Evolutionary conservation across 2,888 invertebrate species (phyloP).

Genomic region (Latheticus oryzae): DNA sequence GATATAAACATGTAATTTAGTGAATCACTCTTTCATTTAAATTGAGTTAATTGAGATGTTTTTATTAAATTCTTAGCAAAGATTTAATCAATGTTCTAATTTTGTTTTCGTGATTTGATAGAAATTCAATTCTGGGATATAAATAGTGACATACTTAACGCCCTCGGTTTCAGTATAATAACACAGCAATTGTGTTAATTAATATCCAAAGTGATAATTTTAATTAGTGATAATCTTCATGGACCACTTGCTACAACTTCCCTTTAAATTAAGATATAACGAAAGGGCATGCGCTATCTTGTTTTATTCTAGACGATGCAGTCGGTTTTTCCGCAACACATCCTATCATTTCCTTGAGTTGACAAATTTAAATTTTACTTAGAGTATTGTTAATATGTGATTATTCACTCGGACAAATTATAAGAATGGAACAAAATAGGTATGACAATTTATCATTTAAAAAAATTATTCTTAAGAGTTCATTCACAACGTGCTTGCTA

Average conservation of each 20-base stretch:
- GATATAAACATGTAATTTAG: constrained; percentile 16
- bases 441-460: constrained; percentile 20
- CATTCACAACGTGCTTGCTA: neutral
- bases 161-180: too few species aligned
- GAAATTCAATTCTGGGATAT: too few species aligned
- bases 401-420: neutral
- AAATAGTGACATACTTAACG: too few species aligned
- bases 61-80: constrained; percentile 8
- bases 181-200: too few species aligned
- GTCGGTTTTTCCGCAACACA: constrained; percentile 38
- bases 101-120: too few species aligned
- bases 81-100: neutral
- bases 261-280: constrained; percentile 30
- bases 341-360: constrained; percentile 35
- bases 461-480: constrained; percentile 4
- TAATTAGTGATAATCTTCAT: constrained; percentile 4
- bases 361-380: constrained; percentile 24
- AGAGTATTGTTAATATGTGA: constrained; percentile 9
- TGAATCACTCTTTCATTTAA: constrained; percentile 24
- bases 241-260: constrained; percentile 16
- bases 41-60: constrained; percentile 6
- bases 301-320: constrained; percentile 36
- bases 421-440: constrained; percentile 34
- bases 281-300: constrained; percentile 40
- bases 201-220: too few species aligned